Base-by-base conservation (phyloP, 2,888 invertebrate genomes). In the Lissonota sp. region DNA sequence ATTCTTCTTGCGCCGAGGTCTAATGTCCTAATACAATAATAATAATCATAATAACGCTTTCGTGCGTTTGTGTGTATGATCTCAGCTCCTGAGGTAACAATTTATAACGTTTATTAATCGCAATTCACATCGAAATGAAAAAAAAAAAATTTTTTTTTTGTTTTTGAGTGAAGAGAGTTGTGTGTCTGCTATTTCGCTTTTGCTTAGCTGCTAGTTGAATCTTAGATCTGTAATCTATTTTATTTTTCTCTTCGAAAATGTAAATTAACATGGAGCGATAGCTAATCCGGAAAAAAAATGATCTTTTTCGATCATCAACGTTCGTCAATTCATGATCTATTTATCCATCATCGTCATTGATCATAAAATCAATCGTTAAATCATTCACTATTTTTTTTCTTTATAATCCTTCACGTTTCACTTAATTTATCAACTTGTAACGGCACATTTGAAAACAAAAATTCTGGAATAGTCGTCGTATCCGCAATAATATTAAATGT, bases 21-120 rank as follows among this genome's bases (percentile, higher is more conserved):
- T 63, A 76, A 55, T 76, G 75, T 81, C 83, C 83, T 84, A 82
- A 85, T 86, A 83, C 16, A 77, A 79, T 75, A 82, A 86, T 26
- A 26, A 26, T 26, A 26, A 26, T 26, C 26, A 26, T 2, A 26
- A 26, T 84, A 86, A 86, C 83, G 84, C 83, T 79, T 85, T 70
- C 72, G 75, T 86, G 85, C 85, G 85, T 90, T 90, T 87, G 87
- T 86, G 88, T 89, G 88, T 89, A 87, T 90, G 90, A 92, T 92
- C 91, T 92, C 92, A 91, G 87, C 92, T 92, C 92, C 92, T 92
- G 92, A 92, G 92, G 92, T 92, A 92, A 89, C 88, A 85, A 86
- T 86, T 58, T 88, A 86, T 87, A 87, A 87, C 83, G 84, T 26
- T 87, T 73, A 89, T 88, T 88, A 89, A 90, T 88, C 84, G 80